Base-by-base conservation (phyloP, 2,113 vertebrate genomes). In the Dromaius novaehollandiae region DNA sequence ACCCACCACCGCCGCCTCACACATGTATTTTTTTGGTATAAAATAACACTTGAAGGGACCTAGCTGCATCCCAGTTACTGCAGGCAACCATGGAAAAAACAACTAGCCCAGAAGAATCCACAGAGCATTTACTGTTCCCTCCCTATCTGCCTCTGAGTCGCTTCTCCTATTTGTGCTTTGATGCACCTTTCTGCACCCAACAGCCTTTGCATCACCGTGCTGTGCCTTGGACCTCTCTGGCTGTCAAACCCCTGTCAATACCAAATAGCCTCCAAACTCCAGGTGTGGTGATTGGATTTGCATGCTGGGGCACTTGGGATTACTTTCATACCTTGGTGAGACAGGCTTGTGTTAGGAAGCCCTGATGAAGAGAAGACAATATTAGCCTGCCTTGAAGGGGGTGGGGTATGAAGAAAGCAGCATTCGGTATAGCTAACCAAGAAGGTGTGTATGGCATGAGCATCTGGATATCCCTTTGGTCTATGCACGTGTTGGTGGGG, bases 281-380 rank as follows among this genome's bases (percentile, higher is more conserved):
- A 28, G 50, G 0, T 0, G 17, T 12, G 24, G 55, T 50, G 50
- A 9, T 16, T 65, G 87, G 44, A 12, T 21, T 75, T 78, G 40
- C 42, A 12, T 46, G 40, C 46, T 85, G 66, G 22, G 8, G 46
- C 16, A 46, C 0, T 0, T 5, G 24, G 7, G 7, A 17, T 32
- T 91, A 61, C 22, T 74, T 55, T 66, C 22, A 5, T 26, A 9
- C 3, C 30, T 60, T 69, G 16, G 38, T 81, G 82, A 34, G 38
- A 34, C 10, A 63, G 40, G 20, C 16, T 40, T 10, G 40, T 32
- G n/a, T 32, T 53, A 71, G 69, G 48, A 75, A 68, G 11, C 18
- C 9, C 5, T 53, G 60, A 16, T n/a, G 8, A 36, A 32, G 58
- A 44, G 24, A 66, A 66, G 53, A 11, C 11, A 38, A 51, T 13